Conservation (phyloP, 2,797 vertebrate genomes). For the Setipinna tenuifilis region DNA sequence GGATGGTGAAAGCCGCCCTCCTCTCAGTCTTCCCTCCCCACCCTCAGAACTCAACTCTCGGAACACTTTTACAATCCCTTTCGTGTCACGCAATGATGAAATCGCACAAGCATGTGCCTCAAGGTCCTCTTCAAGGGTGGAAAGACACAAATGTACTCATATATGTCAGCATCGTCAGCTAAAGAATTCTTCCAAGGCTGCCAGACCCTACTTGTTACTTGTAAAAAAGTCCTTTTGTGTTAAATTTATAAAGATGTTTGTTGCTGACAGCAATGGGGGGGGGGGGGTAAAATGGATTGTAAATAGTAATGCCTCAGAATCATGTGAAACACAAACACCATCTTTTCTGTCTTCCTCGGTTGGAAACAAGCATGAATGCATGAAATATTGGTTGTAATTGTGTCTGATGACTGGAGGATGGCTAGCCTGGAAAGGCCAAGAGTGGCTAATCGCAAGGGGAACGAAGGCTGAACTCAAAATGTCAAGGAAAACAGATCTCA, state of each 20-base stretch:
- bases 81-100: too few relatives aligned
- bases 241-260: background rate
- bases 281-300: background rate
- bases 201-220: background rate
- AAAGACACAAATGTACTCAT: background rate
- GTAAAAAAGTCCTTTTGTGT: background rate
- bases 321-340: background rate
- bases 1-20: too few relatives aligned
- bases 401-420: background rate
- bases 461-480: background rate
- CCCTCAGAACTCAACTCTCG: too few relatives aligned
- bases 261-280: background rate
- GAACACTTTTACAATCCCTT: too few relatives aligned
- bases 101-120: background rate
- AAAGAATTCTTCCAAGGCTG: background rate
- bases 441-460: background rate
- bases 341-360: background rate
- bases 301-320: background rate
- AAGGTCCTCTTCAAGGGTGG: background rate
- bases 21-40: too few relatives aligned
- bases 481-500: conserved; percentile 7
- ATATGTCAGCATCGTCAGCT: background rate
- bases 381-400: background rate
- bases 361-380: background rate
- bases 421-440: background rate